Evolutionary conservation across 2,113 vertebrate species (phyloP), one percentile per base, ranked within the genome.

Genomic region (Sitta europaea): DNA sequence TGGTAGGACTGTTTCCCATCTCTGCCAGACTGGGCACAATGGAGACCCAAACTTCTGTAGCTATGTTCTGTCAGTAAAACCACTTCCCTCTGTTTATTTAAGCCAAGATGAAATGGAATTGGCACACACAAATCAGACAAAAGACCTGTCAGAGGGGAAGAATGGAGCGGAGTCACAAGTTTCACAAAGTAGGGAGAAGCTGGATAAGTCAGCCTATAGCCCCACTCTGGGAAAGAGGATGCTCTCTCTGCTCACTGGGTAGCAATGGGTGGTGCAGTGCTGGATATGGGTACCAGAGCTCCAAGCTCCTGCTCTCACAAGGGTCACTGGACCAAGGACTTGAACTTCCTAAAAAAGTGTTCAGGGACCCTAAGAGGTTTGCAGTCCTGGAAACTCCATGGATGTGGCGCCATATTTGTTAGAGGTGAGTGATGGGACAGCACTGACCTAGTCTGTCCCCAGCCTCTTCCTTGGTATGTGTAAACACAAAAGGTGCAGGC

Each of bases 21-120:
- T 67, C 62, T 74, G 22, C 4, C n/a, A 36, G 28, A 38, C 21
- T 3, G 4, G 18, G n/a, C 1, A 5, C 23, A 45, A 33, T 0
- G 0, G 28, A 40, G 35, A 71, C 9, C 0, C 38, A 57, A 65
- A 86, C 47, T 35, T 57, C 42, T 45, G 13, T 31, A n/a, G 13
- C 9, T n/a, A 0, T 38, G 20, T 27, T 73, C 31, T 51, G 36
- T 24, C 31, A 33, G 11, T 5, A 23, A 35, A 82, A 45, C 25
- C 12, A 22, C 9, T 55, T 82, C 47, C n/a, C 79, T 66, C 25
- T 29, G 21, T 33, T 92, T 90, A 57, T 59, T 36, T 35, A 73
- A 61, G 47, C 24, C 22, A 33, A 48, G 33, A 28, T 70, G 54
- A 53, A 70, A 53, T n/a, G n/a, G 58, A 73, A 93, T 17, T 20